Percentiles rank a stretch among this genome's conserved stretches.
These are phyloP conservation scores for Paramormyrops kingsleyae DNA, from an alignment of 2,113 vertebrate species.

Conservation along the genomic window DNA sequence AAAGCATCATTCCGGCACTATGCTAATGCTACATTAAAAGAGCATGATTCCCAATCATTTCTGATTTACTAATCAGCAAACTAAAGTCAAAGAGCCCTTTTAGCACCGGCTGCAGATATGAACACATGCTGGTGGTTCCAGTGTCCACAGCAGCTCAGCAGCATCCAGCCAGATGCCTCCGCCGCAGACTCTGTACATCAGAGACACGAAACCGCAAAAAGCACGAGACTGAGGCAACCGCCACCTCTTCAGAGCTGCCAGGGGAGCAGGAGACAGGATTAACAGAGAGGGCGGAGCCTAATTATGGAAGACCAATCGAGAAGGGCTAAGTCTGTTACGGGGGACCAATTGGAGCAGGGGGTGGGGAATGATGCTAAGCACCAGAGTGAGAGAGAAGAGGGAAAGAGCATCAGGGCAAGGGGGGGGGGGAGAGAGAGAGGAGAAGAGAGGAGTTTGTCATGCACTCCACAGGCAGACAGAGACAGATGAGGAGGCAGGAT, in stretches of 20 bases:
- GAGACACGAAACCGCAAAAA: not conserved
- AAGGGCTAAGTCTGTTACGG: not conserved
- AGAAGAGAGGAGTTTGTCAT: conserved; percentile 19
- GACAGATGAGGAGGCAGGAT: conserved; percentile 13
- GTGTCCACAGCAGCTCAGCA: not conserved
- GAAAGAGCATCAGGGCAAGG: conserved; percentile 25
- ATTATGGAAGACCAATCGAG: not conserved
- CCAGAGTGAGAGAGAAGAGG: conserved; percentile 24
- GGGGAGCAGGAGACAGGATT: no score
- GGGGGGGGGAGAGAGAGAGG: conserved; percentile 22
- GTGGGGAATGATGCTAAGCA: not conserved
- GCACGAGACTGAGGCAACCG: not conserved
- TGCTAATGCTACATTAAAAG: not conserved
- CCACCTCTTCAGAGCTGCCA: not conserved
- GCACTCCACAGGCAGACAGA: not conserved
- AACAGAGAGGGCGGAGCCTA: not conserved
- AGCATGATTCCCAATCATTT: not conserved
- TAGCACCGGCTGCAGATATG: not conserved
- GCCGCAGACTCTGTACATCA: not conserved
- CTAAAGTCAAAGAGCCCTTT: not conserved
- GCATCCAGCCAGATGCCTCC: not conserved
- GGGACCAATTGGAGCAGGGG: not conserved
- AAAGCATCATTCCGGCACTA: not conserved
- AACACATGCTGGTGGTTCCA: not conserved
- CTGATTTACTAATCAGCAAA: not conserved